Evolutionary conservation across 2,888 invertebrate genomes (phyloP).

Genomic region (Asteroscopus sphinx): DNA sequence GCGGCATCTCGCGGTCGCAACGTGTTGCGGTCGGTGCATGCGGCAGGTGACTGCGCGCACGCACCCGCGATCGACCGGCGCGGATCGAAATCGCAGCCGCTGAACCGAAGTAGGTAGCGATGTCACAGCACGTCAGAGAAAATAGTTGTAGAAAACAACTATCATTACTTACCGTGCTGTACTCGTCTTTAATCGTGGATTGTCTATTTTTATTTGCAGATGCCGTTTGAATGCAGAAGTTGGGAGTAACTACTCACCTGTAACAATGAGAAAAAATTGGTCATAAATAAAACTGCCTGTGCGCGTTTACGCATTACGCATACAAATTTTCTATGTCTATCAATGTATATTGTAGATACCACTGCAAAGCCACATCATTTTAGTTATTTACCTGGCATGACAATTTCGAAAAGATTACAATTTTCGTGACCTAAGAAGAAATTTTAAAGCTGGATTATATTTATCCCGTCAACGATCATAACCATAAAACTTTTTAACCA

Average conservation of each 20-base stretch:
- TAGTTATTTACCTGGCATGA: no score
- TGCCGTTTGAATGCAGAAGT: conserved; percentile 71
- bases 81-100: conserved; percentile 70
- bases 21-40: conserved; percentile 73
- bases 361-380: no score
- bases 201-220: conserved; percentile 73
- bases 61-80: conserved; percentile 64
- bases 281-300: conserved; percentile 60
- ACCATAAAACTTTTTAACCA: background rate
- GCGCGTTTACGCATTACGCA: conserved; percentile 18
- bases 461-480: background rate
- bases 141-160: conserved; percentile 79
- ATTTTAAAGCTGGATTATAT: background rate
- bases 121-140: conserved; percentile 80
- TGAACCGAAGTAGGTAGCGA: conserved; percentile 78
- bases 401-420: no score
- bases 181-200: conserved; percentile 62
- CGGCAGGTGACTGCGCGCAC: conserved; percentile 80
- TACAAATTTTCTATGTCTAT: conserved; percentile 18
- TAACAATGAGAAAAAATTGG: conserved; percentile 72
- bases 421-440: no score
- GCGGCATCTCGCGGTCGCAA: conserved; percentile 63
- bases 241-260: conserved; percentile 72
- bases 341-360: conserved; percentile 1
- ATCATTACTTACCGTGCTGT: conserved; percentile 75